Conservation (phyloP, 1,140 invertebrate genomes). For the Eriocheir sinensis region DNA sequence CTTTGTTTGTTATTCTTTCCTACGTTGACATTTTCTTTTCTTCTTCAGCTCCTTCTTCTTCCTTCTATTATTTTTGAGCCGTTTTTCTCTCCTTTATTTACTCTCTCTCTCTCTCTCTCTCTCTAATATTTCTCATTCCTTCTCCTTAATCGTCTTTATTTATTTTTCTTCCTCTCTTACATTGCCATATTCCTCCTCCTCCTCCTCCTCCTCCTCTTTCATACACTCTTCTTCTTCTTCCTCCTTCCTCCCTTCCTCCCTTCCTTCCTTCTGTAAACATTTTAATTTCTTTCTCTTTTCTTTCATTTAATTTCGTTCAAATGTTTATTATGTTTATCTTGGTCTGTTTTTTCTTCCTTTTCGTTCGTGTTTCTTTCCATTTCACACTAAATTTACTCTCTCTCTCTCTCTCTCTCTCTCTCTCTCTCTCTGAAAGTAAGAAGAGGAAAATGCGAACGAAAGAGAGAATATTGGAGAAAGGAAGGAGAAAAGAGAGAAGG, state of each 20-base stretch:
- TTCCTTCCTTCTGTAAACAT: neutral
- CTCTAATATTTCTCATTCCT: no score
- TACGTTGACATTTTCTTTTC: no score
- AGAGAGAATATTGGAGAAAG: neutral
- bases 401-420: conserved; percentile 37
- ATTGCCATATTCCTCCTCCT: neutral
- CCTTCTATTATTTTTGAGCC: no score
- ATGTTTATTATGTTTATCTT: neutral
- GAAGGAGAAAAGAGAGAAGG: no score
- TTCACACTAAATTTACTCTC: conserved; percentile 19
- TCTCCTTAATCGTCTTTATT: no score
- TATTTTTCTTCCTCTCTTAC: no score
- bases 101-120: no score
- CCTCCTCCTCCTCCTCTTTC: neutral
- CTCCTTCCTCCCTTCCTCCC: neutral
- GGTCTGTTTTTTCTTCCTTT: neutral
- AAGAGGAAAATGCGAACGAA: neutral
- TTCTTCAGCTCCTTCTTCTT: no score
- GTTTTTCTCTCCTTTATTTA: no score
- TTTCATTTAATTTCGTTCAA: no score
- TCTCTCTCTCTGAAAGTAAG: conserved; percentile 18
- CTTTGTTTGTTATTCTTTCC: no score
- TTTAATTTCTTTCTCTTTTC: no score
- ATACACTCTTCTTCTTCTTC: neutral
- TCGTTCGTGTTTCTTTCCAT: neutral